phyloP scores from a whole-genome alignment of 2,888 invertebrate genomes.

The Coelinius sp. region DNA sequence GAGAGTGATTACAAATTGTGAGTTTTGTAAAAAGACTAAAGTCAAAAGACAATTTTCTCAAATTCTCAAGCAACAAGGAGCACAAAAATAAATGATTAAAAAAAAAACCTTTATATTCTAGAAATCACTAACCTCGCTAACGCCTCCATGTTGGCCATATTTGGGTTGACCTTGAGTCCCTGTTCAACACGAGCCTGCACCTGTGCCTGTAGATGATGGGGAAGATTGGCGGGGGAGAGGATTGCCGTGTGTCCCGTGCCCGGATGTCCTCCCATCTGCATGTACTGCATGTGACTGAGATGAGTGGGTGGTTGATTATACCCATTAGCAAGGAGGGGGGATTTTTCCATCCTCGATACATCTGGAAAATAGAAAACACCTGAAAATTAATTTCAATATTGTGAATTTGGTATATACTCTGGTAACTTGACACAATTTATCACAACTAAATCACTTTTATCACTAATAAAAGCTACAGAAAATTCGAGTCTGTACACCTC shows the following conservation, averaged over 20 bases:
- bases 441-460: not conserved
- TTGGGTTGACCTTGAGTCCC: constrained; percentile 84
- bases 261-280: constrained; percentile 87
- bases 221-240: constrained; percentile 89
- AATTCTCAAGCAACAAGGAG: too few relatives aligned
- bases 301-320: constrained; percentile 95
- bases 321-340: constrained; percentile 91
- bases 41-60: too few relatives aligned
- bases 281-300: constrained; percentile 94
- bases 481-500: not conserved
- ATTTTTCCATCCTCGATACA: constrained; percentile 91
- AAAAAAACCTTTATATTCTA: too few relatives aligned
- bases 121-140: constrained; percentile 87
- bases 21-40: too few relatives aligned
- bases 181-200: constrained; percentile 82
- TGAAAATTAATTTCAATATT: constrained; percentile 13
- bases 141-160: constrained; percentile 91
- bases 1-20: not conserved
- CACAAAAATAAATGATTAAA: too few relatives aligned
- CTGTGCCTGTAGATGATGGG: constrained; percentile 80
- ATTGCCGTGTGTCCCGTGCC: constrained; percentile 82
- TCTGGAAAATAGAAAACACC: constrained; percentile 74
- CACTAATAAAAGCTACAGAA: not conserved
- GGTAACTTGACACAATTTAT: not conserved
- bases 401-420: too few relatives aligned